These are phyloP conservation scores for Glyphotaelius pellucidus DNA, from an alignment of 2,888 invertebrate genomes.

Conservation along the genomic window DNA sequence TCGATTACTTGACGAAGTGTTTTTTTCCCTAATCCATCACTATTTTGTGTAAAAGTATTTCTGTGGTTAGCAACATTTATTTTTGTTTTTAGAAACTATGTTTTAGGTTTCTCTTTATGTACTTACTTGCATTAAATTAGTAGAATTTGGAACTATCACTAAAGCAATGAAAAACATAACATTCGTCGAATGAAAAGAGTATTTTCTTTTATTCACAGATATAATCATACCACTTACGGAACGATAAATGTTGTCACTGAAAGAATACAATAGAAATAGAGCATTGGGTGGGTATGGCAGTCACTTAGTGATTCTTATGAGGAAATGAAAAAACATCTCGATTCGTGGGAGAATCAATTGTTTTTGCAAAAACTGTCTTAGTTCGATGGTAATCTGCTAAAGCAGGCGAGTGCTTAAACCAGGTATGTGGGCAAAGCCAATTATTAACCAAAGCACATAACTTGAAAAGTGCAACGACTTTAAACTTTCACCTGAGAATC, in stretches of 20 bases:
- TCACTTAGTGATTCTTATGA: neutral
- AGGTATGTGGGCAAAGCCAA: constrained; percentile 5
- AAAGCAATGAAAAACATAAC: neutral
- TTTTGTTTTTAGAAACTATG: neutral
- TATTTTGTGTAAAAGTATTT: neutral
- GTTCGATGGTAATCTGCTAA: neutral
- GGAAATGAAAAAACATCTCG: neutral
- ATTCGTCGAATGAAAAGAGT: neutral
- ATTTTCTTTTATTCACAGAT: neutral
- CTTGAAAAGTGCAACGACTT: constrained; percentile 15
- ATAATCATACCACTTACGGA: neutral
- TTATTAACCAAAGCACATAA: neutral
- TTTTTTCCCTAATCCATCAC: neutral
- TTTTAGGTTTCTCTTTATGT: neutral
- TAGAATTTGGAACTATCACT: neutral
- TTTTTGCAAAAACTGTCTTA: neutral
- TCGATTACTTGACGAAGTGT: neutral
- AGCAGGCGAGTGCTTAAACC: neutral
- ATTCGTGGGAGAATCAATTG: neutral
- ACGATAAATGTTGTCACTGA: neutral
- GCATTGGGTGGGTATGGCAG: neutral
- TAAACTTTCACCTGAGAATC: constrained; percentile 25
- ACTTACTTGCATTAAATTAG: too few relatives aligned
- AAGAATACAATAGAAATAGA: neutral
- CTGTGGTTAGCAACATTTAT: neutral